Evolutionary conservation across 2,113 vertebrate species (phyloP).

Genomic region (Cacatua alba): DNA sequence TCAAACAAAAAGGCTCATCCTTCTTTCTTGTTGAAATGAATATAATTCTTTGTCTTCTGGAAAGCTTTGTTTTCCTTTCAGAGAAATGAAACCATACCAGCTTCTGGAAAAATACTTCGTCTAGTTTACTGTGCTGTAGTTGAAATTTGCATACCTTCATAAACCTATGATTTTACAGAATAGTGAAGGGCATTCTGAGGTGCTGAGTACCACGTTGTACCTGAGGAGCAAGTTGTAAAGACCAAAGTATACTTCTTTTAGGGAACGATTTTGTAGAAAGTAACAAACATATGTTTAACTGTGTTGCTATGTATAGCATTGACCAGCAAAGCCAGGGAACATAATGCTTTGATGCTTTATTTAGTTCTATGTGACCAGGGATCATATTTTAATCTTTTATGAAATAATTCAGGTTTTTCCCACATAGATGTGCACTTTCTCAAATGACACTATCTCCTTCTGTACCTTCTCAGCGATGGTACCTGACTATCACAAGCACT

Average conservation of each 20-base stretch:
- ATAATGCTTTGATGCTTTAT: not conserved
- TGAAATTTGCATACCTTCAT: not conserved
- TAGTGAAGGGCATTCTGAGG: not conserved
- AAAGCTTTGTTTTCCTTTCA: not conserved
- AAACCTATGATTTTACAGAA: not conserved
- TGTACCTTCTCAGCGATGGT: not conserved
- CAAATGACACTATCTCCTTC: not conserved
- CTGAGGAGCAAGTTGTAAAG: not conserved
- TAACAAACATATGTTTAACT: not conserved
- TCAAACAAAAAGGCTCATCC: not conserved
- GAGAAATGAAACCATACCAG: not conserved
- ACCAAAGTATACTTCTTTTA: not conserved
- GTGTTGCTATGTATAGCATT: not conserved
- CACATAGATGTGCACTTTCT: not conserved
- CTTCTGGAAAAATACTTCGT: not conserved
- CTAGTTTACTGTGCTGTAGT: not conserved
- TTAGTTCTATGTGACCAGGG: fast-evolving
- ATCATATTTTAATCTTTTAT: not conserved
- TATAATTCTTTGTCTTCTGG: not conserved
- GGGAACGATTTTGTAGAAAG: not conserved
- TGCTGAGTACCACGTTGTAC: not conserved
- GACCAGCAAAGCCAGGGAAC: not conserved
- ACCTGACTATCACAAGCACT: not conserved
- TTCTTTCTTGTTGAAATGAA: not conserved
- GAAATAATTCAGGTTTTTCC: not conserved